Base-by-base conservation (phyloP, 2,888 invertebrate genomes). In the Brenthis hecate region DNA sequence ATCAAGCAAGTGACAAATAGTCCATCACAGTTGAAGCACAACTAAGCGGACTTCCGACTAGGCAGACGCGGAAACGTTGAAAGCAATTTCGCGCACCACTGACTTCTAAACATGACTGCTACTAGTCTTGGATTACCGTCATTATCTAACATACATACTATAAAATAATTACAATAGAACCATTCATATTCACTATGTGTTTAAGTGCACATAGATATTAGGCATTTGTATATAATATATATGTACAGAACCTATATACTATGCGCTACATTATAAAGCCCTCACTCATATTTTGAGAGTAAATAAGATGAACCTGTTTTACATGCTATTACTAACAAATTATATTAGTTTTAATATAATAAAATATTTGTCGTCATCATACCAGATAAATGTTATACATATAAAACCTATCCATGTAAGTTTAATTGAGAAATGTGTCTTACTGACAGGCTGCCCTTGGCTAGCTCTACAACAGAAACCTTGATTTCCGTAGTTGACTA, bases 31-130 rank as follows among this genome's bases (percentile, higher is more conserved):
- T 61, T 56, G 50, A 54, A 53, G 62, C 16, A 47, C 60, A 43
- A 47, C 16, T 53, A 14, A 14, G 13, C 13, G 53, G 68, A 70
- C 68, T 74, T 74, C 72, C 73, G 73, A 73, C 66, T 72, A 67
- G 65, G 64, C 50, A 60, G 67, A 68, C 56, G 53, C 70, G 73
- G 73, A 74, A 74, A 61, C 69, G 56, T 56, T 65, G 32, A 16
- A 64, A 56, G 66, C 61, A 72, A 74, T 74, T 74, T 74, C 67
- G 50, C 69, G 71, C 64, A 53, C 69, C 72, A 53, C n/a, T 68
- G 73, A 36, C 50, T 61, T 48, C 55, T 36, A 61, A 66, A 66
- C 66, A 23, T 16, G 48, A 13, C 6, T 13, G 54, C 53, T 53
- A 8, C n/a, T 51, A 50, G n/a, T 48, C 48, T 48, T 48, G 3